phyloP scores from a whole-genome alignment of 92 coral and sea anemone species.

The Zoanthus sociatus region DNA sequence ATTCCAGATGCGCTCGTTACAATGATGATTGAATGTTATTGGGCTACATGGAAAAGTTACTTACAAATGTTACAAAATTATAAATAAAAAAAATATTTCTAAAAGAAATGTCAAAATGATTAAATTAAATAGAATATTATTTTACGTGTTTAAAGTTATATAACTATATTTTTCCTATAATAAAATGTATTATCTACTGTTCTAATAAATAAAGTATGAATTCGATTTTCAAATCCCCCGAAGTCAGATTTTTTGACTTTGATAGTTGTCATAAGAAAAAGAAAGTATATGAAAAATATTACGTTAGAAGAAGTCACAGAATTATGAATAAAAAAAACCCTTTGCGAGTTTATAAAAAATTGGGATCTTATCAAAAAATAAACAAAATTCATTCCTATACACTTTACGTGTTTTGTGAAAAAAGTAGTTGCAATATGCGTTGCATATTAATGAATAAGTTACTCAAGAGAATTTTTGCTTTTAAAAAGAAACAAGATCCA shows the following conservation, averaged over 20 bases:
- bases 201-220: neutral
- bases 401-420: neutral
- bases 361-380: neutral
- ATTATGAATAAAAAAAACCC: neutral
- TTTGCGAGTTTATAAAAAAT: neutral
- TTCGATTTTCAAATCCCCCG: neutral
- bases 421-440: neutral
- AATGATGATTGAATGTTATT: slow-evolving; percentile 66
- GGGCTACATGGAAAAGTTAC: slow-evolving; percentile 57
- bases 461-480: neutral
- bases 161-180: neutral
- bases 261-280: neutral
- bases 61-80: slow-evolving; percentile 1
- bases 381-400: too few relatives aligned
- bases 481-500: neutral
- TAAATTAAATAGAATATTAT: neutral
- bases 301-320: neutral
- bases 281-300: too few relatives aligned
- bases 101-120: too few relatives aligned
- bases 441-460: neutral
- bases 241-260: neutral
- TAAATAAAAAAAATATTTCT: neutral
- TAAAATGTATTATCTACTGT: too few relatives aligned
- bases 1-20: slow-evolving; percentile 60
- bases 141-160: neutral